Percentiles rank a stretch among this genome's conserved stretches.
phyloP scores from a whole-genome alignment of 2,113 vertebrate genomes.

The Acinonyx jubatus region DNA sequence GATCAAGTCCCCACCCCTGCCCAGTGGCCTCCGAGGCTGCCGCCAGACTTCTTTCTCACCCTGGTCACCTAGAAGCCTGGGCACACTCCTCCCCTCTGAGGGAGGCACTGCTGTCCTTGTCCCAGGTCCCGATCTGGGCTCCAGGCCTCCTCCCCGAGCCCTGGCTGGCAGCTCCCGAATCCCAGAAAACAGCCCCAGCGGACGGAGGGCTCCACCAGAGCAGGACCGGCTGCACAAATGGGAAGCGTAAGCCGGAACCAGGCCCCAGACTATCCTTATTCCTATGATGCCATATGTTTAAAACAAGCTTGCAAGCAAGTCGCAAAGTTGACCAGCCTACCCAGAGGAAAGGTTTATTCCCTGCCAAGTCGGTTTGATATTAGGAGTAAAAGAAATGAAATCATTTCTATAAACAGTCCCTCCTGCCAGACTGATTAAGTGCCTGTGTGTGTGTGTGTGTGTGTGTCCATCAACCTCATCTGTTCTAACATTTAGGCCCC shows the following conservation, averaged over 20 bases:
- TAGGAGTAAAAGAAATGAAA: constrained; percentile 29
- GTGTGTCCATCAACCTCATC: neutral
- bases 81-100: fast-evolving
- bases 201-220: neutral
- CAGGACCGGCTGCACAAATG: neutral
- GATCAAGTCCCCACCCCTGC: constrained; percentile 53
- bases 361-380: neutral
- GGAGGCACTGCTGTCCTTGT: neutral
- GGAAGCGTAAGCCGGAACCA: neutral
- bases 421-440: constrained; percentile 47
- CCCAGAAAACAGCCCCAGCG: neutral
- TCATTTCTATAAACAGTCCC: constrained; percentile 8
- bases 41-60: neutral
- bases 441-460: neutral
- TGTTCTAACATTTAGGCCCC: constrained; percentile 12
- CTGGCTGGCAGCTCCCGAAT: neutral
- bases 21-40: constrained; percentile 65
- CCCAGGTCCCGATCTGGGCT: too few species aligned
- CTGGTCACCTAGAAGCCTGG: constrained; percentile 31
- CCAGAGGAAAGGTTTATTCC: neutral
- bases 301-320: constrained; percentile 12
- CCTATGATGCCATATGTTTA: neutral
- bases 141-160: neutral
- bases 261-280: neutral
- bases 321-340: neutral